Base-by-base conservation (phyloP, 2,888 invertebrate genomes). In the Piscicola geometra region DNA sequence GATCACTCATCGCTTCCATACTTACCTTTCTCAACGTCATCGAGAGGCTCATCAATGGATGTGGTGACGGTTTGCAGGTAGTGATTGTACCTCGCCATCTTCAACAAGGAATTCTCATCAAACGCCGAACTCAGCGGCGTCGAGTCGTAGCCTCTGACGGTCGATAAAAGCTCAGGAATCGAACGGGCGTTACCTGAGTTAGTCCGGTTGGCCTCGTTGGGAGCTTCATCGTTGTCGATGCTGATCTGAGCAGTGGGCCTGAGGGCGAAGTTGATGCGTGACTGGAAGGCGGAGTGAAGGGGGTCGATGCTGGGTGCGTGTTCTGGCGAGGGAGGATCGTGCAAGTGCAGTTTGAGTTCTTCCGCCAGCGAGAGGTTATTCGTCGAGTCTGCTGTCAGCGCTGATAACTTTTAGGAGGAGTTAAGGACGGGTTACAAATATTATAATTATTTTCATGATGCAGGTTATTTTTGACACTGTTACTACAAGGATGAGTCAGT, bases 61-160 rank as follows among this genome's bases (percentile, higher is more conserved):
- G 79, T 79, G 50, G 77, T 75, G 50, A 79, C 79, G 21, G 79
- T 79, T 36, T 79, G 74, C 41, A 79, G 64, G 32, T 78, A 77
- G 72, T 79, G 75, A 1, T 79, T 78, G 74, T 79, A 79, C 41
- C 79, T 77, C 3, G 56, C 60, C 35, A 56, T 73, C 25, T 73
- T 73, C 35, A 73, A n/a, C n/a, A 73, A 32, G 9, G 64, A 73
- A 25, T 30, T 32, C 1, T 73, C 64, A 0, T 47, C 28, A 28
- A 73, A 35, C n/a, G 64, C 28, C 56, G 35, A n/a, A n/a, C n/a
- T n/a, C n/a, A n/a, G n/a, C n/a, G n/a, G n/a, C n/a, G n/a, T n/a
- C 0, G 73, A 73, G 32, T 64, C 60, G 9, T 60, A 30, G 18
- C 18, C 73, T 9, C 52, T 56, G 33, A 25, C 35, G n/a, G 18